Conservation (phyloP, 1,140 invertebrate species). For the Halyomorpha halys region DNA sequence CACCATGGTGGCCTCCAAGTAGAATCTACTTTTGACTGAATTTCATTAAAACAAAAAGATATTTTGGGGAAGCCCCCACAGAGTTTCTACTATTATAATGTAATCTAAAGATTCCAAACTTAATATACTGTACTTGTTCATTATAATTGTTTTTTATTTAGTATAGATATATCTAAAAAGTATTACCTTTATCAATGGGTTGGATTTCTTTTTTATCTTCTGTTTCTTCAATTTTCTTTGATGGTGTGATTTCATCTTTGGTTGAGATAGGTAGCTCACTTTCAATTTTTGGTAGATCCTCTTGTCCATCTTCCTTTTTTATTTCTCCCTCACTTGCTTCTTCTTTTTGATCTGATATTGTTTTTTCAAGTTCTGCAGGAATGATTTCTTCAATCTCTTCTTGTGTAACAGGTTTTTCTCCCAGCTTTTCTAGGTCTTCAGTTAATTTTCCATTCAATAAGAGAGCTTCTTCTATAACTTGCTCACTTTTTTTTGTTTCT, state of each 20-base stretch:
- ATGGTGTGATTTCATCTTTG: background rate
- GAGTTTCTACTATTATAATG: too few species aligned
- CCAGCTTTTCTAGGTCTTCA: background rate
- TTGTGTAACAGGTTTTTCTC: background rate
- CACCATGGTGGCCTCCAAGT: too few species aligned
- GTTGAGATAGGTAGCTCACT: background rate
- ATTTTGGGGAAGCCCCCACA: too few species aligned
- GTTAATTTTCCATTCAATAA: too few species aligned
- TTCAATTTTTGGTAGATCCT: background rate
- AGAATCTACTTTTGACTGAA: too few species aligned
- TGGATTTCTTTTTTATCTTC: background rate
- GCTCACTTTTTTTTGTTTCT: background rate
- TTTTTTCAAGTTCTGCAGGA: background rate
- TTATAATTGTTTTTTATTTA: too few species aligned
- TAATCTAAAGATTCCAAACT: too few species aligned
- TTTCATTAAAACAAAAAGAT: too few species aligned
- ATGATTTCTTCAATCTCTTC: background rate
- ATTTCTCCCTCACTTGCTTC: background rate
- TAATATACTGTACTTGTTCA: too few species aligned
- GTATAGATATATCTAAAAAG: too few species aligned
- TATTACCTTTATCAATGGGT: too few species aligned
- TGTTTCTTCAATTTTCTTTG: constrained; percentile 2
- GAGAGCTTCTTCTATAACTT: background rate
- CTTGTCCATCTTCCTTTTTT: background rate
- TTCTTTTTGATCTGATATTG: background rate